Evolutionary conservation across 2,888 invertebrate genomes (phyloP).

Genomic region (Capitulum mitella): DNA sequence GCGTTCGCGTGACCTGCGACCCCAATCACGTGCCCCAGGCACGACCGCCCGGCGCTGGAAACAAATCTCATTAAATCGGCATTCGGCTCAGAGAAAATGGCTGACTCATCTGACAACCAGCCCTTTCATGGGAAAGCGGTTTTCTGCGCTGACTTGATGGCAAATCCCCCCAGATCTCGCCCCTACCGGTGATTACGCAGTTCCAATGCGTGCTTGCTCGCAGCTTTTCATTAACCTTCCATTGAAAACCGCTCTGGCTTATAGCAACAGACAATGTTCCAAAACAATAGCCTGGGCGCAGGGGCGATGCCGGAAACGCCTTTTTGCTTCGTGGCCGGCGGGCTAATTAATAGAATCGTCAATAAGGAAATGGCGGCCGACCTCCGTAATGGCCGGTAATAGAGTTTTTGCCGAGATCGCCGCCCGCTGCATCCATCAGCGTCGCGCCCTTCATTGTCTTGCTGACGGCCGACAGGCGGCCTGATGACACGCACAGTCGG

Average conservation of each 20-base stretch:
- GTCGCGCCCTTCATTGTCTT: neutral
- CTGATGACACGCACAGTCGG: neutral
- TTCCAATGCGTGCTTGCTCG: neutral
- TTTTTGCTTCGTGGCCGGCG: neutral
- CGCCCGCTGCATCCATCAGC: neutral
- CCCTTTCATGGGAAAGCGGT: too few relatives aligned
- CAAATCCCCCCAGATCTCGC: too few relatives aligned
- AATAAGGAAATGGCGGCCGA: neutral
- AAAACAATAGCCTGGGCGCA: neutral
- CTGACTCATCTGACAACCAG: too few relatives aligned
- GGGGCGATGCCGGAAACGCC: neutral
- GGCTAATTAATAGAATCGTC: neutral
- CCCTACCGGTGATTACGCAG: too few relatives aligned
- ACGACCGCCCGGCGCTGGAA: too few relatives aligned
- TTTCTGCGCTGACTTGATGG: too few relatives aligned
- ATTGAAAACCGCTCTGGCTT: neutral
- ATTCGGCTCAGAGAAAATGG: too few relatives aligned
- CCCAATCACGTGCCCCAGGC: too few relatives aligned
- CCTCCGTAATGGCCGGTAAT: neutral
- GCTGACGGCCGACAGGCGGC: neutral
- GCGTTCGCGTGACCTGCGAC: too few relatives aligned
- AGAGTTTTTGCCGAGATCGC: neutral
- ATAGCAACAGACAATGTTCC: neutral
- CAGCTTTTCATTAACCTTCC: neutral
- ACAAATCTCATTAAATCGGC: too few relatives aligned